Base-by-base conservation (phyloP, 2,888 invertebrate genomes). In the Gnatocerus cornutus region DNA sequence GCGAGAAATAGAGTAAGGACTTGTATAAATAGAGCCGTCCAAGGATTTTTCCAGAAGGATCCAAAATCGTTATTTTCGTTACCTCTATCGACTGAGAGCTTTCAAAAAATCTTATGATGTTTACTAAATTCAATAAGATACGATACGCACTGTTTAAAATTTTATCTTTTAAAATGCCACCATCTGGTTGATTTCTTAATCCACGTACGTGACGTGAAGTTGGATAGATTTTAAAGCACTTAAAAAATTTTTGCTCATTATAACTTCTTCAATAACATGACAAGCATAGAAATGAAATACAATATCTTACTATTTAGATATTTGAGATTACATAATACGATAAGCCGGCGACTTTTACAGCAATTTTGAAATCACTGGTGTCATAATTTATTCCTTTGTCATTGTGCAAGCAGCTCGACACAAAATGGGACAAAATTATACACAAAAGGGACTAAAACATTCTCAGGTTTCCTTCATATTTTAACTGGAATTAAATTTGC, bases 1-100 rank as follows among this genome's bases (percentile, higher is more conserved):
- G 66, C 58, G 73, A 71, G 74, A 79, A 78, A 76, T 78, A 74
- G 79, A 76, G 73, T 79, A 77, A 79, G 78, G 77, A 73, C 76
- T 70, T 67, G 73, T 79, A 80, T 77, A 78, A 80, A 80, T 80
- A 80, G 76, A 53, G 53, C 14, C 74, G 41, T 10, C 41, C 80
- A 80, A 80, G 80, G 80, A 75, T 70, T 70, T 56, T 70, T 77
- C 79, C 78, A 77, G 78, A 79, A 76, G 64, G 53, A 45, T 46
- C 8, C 41, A n/a, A n/a, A n/a, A n/a, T n/a, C n/a, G n/a, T n/a
- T n/a, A n/a, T n/a, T n/a, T n/a, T n/a, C n/a, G n/a, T n/a, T n/a
- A n/a, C n/a, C n/a, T n/a, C n/a, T n/a, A n/a, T n/a, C n/a, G n/a
- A 21, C 21, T 21, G 21, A 21, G 21, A 21, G 1, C 21, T 21